Base-by-base conservation (phyloP, 2,797 vertebrate species). In the Hyperoplus immaculatus region DNA sequence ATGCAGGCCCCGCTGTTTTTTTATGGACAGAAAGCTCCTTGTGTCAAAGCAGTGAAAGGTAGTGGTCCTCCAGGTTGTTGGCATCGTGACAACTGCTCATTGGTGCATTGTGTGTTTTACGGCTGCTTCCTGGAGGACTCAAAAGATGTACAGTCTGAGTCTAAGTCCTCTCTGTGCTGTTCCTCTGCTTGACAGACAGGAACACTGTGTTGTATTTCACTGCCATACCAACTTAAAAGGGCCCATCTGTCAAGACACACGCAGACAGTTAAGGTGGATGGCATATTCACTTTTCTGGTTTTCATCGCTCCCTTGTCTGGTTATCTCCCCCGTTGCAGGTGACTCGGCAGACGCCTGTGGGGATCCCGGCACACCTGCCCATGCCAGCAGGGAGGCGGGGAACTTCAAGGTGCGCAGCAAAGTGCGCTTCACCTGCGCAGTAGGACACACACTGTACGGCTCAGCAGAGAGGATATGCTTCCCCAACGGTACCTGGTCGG, bases 401-500 rank as follows among this genome's bases (percentile, higher is more conserved):
- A 96, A 96, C 91, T 98, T 99, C 89, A 97, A 97, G 95, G 96
- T 97, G 87, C 97, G 97, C 92, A 97, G 96, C 80, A 96, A 95
- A 45, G 95, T 99, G 58, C 97, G 94, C 77, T 97, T 98, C 92
- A 97, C 95, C 87, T 99, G 98, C 86, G 91, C 97, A 50, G 93
- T 93, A 85, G 98, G 98, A 63, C 97, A 99, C 82, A 95, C 95
- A 0, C 95, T 99, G 55, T 96, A 98, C 47, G 98, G 98, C 47
- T 98, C 98, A 4, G 96, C 97, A 58, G 97, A 98, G 94, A 96
- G 98, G 82, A 97, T 94, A 18, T 99, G 98, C 89, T 95, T 98
- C 86, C 94, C 96, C 87, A 99, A 99, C 55, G 96, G 96, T 80
- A 98, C 97, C 16, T 99, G 98, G 98, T 98, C 97, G 1, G 98